Conservation (phyloP, 2,113 vertebrate species). For the Anseranas semipalmata region DNA sequence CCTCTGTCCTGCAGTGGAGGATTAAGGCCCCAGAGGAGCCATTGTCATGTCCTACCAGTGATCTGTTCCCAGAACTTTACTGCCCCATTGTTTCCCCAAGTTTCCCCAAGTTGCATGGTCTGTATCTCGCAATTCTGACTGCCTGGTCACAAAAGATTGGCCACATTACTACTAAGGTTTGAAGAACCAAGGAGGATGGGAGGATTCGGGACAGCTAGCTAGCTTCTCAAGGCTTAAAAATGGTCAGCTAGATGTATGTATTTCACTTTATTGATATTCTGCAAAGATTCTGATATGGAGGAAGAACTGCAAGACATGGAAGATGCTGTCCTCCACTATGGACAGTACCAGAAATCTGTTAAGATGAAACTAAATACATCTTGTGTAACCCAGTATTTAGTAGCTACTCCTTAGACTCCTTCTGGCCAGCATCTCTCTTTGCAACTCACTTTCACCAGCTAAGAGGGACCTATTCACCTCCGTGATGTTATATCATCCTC, state of each 20-base stretch:
- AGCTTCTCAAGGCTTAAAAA: background rate
- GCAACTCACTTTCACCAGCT: background rate
- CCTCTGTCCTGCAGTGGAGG: background rate
- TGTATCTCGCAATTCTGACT: background rate
- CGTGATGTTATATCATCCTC: background rate
- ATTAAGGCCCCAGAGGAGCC: background rate
- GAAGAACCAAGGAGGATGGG: background rate
- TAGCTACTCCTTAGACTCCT: background rate
- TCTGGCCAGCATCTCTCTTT: background rate
- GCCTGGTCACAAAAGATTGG: background rate
- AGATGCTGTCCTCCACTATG: background rate
- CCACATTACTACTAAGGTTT: background rate
- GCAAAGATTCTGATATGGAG: background rate
- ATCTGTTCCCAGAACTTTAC: background rate
- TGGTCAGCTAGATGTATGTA: background rate
- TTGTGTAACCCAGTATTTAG: background rate
- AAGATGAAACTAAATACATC: background rate
- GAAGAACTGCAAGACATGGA: background rate
- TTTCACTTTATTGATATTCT: background rate
- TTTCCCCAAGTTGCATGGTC: background rate
- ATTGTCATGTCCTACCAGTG: background rate
- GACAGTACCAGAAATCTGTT: background rate
- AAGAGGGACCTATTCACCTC: background rate
- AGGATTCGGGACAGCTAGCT: background rate
- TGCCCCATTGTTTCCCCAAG: background rate